phyloP scores from a whole-genome alignment of 2,797 vertebrate genomes.

The Ataeniobius toweri region DNA sequence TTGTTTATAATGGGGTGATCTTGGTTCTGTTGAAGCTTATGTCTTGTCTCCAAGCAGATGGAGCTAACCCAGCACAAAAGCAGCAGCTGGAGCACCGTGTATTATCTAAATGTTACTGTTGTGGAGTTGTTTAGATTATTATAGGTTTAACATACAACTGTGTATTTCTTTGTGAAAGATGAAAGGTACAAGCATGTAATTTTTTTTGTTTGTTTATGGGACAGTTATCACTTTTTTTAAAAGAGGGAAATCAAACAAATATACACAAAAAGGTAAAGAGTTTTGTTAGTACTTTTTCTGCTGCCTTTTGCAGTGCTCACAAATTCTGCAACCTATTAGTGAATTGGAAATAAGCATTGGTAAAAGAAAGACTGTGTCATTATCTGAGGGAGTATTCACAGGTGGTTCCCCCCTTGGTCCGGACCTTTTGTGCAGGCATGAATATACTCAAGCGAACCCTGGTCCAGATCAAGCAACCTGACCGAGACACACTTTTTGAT shows the following conservation, averaged over 20 bases:
- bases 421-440: no score
- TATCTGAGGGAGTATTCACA: constrained; percentile 13
- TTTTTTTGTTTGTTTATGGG: no score
- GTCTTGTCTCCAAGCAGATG: constrained; percentile 9
- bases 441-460: background rate
- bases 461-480: no score
- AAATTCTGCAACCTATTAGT: constrained; percentile 2
- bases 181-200: no score
- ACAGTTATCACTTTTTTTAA: background rate
- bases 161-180: background rate
- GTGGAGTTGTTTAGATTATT: background rate
- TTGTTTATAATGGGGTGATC: constrained; percentile 6
- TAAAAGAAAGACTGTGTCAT: constrained; percentile 24
- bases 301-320: constrained; percentile 2
- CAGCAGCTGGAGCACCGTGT: constrained; percentile 9
- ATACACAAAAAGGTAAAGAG: background rate
- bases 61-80: constrained; percentile 10
- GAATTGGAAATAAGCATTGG: constrained; percentile 17
- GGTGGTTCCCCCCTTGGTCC: no score
- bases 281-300: background rate
- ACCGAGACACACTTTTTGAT: no score
- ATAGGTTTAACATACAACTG: background rate
- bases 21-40: constrained; percentile 15
- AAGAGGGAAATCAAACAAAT: background rate
- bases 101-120: background rate